These are phyloP conservation scores for Dermatophagoides farinae DNA, from an alignment of 1,140 invertebrate genomes.

Conservation along the genomic window DNA sequence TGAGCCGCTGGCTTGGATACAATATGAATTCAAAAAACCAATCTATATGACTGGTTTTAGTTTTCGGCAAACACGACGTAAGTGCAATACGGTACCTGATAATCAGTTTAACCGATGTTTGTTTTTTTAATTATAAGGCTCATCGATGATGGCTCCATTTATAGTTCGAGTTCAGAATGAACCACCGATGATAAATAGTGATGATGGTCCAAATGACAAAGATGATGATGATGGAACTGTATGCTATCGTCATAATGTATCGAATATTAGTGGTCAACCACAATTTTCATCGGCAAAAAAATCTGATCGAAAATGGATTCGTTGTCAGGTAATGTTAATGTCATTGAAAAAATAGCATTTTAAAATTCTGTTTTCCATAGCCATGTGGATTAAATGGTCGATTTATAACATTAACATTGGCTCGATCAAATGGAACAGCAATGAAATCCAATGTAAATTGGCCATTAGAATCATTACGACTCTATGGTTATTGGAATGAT, in stretches of 20 bases:
- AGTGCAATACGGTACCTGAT: neutral
- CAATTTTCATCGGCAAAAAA: neutral
- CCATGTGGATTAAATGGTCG: constrained; percentile 1
- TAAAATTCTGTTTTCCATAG: neutral
- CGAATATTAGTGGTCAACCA: neutral
- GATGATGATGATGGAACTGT: no score
- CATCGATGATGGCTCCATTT: no score
- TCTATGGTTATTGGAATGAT: no score
- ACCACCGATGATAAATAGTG: no score
- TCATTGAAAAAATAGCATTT: neutral
- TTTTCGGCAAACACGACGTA: neutral
- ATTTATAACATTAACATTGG: neutral
- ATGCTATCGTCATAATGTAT: no score
- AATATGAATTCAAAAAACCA: neutral
- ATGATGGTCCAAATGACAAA: no score
- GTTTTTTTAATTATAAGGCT: no score
- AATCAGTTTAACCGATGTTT: no score
- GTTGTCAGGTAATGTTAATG: no score
- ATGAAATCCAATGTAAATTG: no score
- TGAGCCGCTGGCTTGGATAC: neutral
- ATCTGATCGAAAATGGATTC: neutral
- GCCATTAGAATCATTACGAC: no score
- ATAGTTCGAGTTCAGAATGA: neutral
- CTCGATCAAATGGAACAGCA: no score
- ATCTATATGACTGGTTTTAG: neutral